Evolutionary conservation across 2,888 invertebrate genomes (phyloP), one percentile per base, ranked within the genome.

Genomic region (Carpatolechia fugitivella): DNA sequence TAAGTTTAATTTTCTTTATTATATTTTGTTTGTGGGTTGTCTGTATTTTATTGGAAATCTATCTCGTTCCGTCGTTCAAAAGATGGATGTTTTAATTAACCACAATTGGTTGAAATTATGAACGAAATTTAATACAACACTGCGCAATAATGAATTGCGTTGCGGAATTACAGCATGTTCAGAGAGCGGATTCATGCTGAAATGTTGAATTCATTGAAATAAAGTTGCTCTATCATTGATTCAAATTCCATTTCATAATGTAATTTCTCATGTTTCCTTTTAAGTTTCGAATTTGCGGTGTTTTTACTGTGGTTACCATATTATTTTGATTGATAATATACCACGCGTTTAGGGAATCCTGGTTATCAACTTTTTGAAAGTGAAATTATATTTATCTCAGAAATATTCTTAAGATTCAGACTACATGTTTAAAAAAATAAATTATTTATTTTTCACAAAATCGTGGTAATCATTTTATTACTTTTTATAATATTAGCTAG

Each of bases 1-100:
- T 69, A 57, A 69, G 65, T 64, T 55, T 60, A 59, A 62, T 57
- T 57, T 60, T 46, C 29, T 47, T 56, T 35, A 51, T 56, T 35
- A 47, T 1, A 5, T 20, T 41, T 18, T 16, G 1, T 2, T 6
- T 29, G 4, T 41, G 30, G 0, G 14, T 31, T 24, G 1, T 31
- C 30, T 4, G 18, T 40, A 50, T 35, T 49, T 14, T 35, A 33
- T n/a, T 18, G 4, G 3, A 33, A 14, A 11, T 10, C 0, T 2
- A 1, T 36, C n/a, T 1, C 33, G 8, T 1, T 31, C 14, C 20
- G 29, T 3, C 3, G 13, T 11, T 13, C 30, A 33, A 31, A 33
- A 49, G 29, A 41, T 52, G 29, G 4, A 29, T 47, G 38, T 52
- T 47, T 56, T 52, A 56, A 56, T 52, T 52, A 30, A 48, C 40